Evolutionary conservation across 2,888 invertebrate species (phyloP).

Genomic region (Machimus atricapillus): DNA sequence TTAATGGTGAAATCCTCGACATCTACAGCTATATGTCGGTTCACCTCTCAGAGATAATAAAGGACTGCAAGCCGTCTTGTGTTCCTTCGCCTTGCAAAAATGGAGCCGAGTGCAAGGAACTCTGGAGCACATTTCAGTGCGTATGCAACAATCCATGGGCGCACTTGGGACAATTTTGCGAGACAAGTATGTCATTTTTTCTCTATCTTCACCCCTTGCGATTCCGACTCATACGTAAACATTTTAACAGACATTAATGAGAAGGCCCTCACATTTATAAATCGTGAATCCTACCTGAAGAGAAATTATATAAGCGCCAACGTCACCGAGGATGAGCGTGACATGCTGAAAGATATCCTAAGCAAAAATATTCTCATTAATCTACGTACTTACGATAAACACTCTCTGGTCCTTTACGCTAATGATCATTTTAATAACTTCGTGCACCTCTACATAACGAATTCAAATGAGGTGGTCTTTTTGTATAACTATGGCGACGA

Average conservation of each 20-base stretch:
- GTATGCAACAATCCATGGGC: slow-evolving; percentile 93
- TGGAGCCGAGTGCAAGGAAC: slow-evolving; percentile 86
- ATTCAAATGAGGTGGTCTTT: slow-evolving; percentile 81
- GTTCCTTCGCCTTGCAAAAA: slow-evolving; percentile 94
- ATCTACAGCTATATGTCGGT: slow-evolving; percentile 93
- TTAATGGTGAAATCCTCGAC: slow-evolving; percentile 89
- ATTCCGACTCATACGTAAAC: not conserved
- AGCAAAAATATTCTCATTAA: slow-evolving; percentile 85
- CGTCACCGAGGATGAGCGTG: slow-evolving; percentile 68
- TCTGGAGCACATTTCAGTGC: slow-evolving; percentile 92
- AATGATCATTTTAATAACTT: slow-evolving; percentile 94
- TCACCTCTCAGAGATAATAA: slow-evolving; percentile 88
- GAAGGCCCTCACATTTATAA: slow-evolving; percentile 87
- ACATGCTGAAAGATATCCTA: slow-evolving; percentile 75
- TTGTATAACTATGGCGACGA: slow-evolving; percentile 83
- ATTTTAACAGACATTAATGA: slow-evolving; percentile 79
- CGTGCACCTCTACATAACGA: slow-evolving; percentile 84
- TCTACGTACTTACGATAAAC: slow-evolving; percentile 83
- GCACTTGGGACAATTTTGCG: slow-evolving; percentile 88
- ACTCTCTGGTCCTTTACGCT: slow-evolving; percentile 85
- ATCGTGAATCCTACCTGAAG: slow-evolving; percentile 78
- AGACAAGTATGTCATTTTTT: slow-evolving; percentile 72
- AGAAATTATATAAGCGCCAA: slow-evolving; percentile 77
- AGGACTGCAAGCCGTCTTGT: slow-evolving; percentile 93
- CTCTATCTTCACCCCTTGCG: slow-evolving; percentile 5